Percentiles rank a stretch among this genome's conserved stretches.
phyloP scores from a whole-genome alignment of 2,797 vertebrate species.

The Chelmon rostratus region DNA sequence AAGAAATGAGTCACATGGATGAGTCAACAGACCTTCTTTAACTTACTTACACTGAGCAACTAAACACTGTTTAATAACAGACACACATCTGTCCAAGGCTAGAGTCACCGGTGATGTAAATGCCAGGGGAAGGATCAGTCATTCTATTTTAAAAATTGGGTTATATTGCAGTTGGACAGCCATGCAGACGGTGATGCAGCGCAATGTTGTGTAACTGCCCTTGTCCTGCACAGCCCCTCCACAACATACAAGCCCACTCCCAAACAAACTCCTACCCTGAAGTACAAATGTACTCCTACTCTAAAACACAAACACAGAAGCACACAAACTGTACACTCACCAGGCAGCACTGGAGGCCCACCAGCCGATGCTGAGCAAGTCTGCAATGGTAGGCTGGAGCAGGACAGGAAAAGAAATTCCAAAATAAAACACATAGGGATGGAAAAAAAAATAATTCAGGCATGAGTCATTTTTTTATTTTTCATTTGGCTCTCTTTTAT shows the following conservation, averaged over 20 bases:
- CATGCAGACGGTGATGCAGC: constrained; percentile 31
- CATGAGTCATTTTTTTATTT: background rate
- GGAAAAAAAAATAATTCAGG: background rate
- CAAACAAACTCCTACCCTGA: constrained; percentile 43
- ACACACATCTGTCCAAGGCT: constrained; percentile 39
- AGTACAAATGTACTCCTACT: constrained; percentile 54
- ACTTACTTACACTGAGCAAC: constrained; percentile 29
- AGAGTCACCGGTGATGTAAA: constrained; percentile 52
- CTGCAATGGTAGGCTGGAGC: constrained; percentile 93
- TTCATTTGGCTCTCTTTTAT: background rate
- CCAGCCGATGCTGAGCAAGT: constrained; percentile 95
- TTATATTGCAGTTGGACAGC: constrained; percentile 46
- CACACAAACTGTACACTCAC: constrained; percentile 82
- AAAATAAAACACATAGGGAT: background rate
- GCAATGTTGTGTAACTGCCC: constrained; percentile 52
- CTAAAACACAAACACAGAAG: constrained; percentile 23
- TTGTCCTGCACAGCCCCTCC: constrained; percentile 50
- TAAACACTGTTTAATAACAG: constrained; percentile 35
- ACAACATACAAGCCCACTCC: constrained; percentile 41
- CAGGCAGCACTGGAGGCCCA: constrained; percentile 96
- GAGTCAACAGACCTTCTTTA: constrained; percentile 49
- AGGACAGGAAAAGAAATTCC: constrained; percentile 1
- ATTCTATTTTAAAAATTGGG: constrained; percentile 40
- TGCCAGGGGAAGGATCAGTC: constrained; percentile 51
- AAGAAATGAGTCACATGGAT: constrained; percentile 42